phyloP scores from a whole-genome alignment of 2,888 invertebrate species.

The Cryptocephalus moraei region DNA sequence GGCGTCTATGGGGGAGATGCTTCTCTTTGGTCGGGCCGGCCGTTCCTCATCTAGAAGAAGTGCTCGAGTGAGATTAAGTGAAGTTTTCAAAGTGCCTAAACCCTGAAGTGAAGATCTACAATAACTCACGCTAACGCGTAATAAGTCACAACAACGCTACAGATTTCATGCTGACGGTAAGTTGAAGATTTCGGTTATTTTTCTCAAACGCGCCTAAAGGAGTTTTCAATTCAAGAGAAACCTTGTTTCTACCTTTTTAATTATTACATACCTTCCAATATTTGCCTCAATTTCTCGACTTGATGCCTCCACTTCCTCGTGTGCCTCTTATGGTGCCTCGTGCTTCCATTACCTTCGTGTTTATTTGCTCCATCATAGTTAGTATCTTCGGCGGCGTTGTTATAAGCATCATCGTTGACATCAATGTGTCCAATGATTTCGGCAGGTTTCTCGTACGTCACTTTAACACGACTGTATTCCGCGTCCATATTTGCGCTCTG shows the following conservation, averaged over 20 bases:
- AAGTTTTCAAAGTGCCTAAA: too few species aligned
- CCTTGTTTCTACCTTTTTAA: too few species aligned
- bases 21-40: constrained; percentile 11
- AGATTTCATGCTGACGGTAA: too few species aligned
- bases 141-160: too few species aligned
- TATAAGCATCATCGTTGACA: constrained; percentile 10
- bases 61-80: not conserved
- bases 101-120: too few species aligned
- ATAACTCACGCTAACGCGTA: too few species aligned
- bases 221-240: too few species aligned
- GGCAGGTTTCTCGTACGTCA: constrained; percentile 49
- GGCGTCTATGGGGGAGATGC: constrained; percentile 46
- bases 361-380: constrained; percentile 15
- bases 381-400: constrained; percentile 20
- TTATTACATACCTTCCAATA: constrained; percentile 8
- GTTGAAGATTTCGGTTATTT: too few species aligned
- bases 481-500: constrained; percentile 49
- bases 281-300: constrained; percentile 7
- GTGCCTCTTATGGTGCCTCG: constrained; percentile 16
- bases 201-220: too few species aligned
- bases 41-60: constrained; percentile 3
- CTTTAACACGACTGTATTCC: constrained; percentile 43
- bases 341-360: constrained; percentile 5
- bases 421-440: constrained; percentile 36
- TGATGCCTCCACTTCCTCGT: constrained; percentile 8